Base-by-base conservation (phyloP, 2,797 vertebrate species). In the Varecia variegata region DNA sequence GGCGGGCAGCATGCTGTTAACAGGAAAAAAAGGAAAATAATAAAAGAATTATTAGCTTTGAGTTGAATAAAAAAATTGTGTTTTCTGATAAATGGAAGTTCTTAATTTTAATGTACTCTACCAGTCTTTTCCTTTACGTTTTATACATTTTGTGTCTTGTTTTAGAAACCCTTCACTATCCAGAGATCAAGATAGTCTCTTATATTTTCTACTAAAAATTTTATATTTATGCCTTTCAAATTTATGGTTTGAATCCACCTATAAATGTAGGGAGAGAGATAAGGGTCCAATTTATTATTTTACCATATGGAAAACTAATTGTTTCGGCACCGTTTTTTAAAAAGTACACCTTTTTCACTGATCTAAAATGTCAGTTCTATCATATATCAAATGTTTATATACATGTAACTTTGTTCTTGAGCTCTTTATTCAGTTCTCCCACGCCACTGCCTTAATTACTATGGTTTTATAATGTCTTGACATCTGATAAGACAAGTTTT, bases 21-120 rank as follows among this genome's bases (percentile, higher is more conserved):
- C 18, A 18, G 43, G 89, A 95, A 93, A 94, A 94, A 71, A 88
- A 92, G 67, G 35, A 91, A 95, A 91, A 95, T 76, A 96, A 95
- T 73, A 68, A 88, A 86, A 88, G 56, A 92, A 71, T 77, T 68
- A 96, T 85, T 92, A 93, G 54, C 81, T 95, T 95, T 85, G 89
- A 95, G n/a, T 86, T 94, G 89, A 96, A 89, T 93, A 3, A 62
- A 62, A 62, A 62, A 87, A 32, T 47, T 56, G 21, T 54, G 18
- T 87, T 93, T 96, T 87, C 43, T 90, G 27, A 68, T 81, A 88
- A 95, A 68, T 9, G 30, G 3, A 94, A 88, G 67, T 88, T 88
- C 65, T 94, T 88, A 80, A 62, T 73, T 93, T 94, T 93, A 70
- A 88, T 90, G n/a, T 76, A 91, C 14, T 83, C 43, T 92, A 60